These are phyloP conservation scores for Hippocampus zosterae DNA, from an alignment of 2,113 vertebrate species.

Conservation along the genomic window DNA sequence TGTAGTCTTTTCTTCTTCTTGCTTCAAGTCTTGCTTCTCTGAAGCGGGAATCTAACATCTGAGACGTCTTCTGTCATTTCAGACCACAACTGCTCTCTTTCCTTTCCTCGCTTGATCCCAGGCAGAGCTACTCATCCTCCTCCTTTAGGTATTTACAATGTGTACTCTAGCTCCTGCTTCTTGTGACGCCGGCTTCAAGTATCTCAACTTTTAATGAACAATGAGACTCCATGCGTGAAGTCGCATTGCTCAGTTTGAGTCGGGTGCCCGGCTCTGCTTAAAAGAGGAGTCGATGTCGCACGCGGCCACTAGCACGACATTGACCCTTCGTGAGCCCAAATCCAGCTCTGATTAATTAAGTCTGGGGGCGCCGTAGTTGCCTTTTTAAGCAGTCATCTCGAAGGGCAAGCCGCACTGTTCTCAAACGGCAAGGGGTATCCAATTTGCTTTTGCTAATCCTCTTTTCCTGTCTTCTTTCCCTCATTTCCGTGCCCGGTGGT, in stretches of 20 bases:
- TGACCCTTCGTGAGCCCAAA: conserved; percentile 48
- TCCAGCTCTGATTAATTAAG: conserved; percentile 60
- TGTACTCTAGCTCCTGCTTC: conserved; percentile 7
- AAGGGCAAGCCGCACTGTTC: conserved; percentile 49
- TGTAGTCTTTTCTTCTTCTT: conserved; percentile 9
- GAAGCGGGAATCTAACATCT: conserved; percentile 41
- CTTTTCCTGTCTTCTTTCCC: conserved; percentile 50
- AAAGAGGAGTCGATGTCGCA: conserved; percentile 44
- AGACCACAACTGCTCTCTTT: conserved; percentile 67
- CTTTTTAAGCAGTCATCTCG: conserved; percentile 57
- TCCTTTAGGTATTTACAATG: conserved; percentile 48
- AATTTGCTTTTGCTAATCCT: conserved; percentile 67
- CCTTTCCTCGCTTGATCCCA: conserved; percentile 53
- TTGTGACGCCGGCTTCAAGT: conserved; percentile 29
- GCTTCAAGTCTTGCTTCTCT: conserved; percentile 23
- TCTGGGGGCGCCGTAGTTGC: conserved; percentile 28
- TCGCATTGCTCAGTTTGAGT: conserved; percentile 34
- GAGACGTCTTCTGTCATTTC: conserved; percentile 66
- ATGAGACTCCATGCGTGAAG: conserved; percentile 19
- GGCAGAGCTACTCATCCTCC: conserved; percentile 47
- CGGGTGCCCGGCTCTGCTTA: conserved; percentile 40
- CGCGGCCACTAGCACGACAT: conserved; percentile 44
- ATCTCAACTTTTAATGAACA: conserved; percentile 43
- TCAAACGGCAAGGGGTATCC: conserved; percentile 49
- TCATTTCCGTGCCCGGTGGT: conserved; percentile 42